Evolutionary conservation across 2,113 vertebrate genomes (phyloP).

Genomic region (Uropsilus gracilis): DNA sequence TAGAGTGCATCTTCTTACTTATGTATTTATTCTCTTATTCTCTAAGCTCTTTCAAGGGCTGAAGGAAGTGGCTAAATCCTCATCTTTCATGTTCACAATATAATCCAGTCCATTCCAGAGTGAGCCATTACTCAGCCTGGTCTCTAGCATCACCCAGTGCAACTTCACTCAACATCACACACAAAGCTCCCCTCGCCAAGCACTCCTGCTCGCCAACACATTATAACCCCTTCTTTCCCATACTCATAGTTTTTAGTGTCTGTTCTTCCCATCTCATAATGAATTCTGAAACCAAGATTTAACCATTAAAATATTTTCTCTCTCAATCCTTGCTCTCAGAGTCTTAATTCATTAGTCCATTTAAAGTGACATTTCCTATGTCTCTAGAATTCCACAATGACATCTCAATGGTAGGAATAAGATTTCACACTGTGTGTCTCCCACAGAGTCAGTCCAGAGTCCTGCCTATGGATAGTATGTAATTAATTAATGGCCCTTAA

Average conservation of each 20-base stretch:
- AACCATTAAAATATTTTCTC: background rate
- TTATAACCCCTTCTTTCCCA: background rate
- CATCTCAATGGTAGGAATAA: background rate
- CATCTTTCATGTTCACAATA: background rate
- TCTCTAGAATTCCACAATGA: background rate
- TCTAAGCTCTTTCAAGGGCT: background rate
- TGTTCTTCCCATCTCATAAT: background rate
- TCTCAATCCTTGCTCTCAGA: background rate
- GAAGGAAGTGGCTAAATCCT: background rate
- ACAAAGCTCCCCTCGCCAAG: background rate
- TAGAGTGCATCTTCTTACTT: background rate
- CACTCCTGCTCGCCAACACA: background rate
- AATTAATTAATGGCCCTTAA: background rate
- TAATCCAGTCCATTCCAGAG: too few species aligned
- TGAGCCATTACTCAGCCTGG: too few species aligned
- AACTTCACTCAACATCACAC: too few species aligned
- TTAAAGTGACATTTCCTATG: background rate
- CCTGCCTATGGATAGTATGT: background rate
- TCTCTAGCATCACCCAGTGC: too few species aligned
- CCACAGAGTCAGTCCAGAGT: background rate
- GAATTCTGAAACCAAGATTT: background rate
- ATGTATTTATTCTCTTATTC: background rate
- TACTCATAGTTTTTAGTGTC: background rate
- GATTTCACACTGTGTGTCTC: background rate
- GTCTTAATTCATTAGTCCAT: background rate